A percentile compares a stretch with the other conserved stretches of the same genome.
phyloP scores from a whole-genome alignment of 2,113 vertebrate species.

The Embiotoca jacksoni region DNA sequence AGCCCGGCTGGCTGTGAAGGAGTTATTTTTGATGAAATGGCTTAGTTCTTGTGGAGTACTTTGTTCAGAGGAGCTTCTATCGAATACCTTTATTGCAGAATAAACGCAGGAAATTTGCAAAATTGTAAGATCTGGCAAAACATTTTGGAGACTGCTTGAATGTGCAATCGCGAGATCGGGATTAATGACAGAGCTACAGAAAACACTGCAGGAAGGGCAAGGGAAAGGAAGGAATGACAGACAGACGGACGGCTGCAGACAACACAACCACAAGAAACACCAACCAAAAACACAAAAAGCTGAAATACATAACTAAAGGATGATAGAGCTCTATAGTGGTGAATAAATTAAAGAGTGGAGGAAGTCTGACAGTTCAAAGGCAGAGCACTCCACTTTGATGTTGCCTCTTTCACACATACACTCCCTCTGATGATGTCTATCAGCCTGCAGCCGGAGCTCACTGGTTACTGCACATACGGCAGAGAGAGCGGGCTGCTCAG shows the following conservation, averaged over 20 bases:
- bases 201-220: constrained; percentile 37
- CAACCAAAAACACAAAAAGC: too few species aligned
- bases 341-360: constrained; percentile 72
- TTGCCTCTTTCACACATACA: constrained; percentile 25
- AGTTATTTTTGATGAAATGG: too few species aligned
- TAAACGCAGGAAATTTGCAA: too few species aligned
- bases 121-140: too few species aligned
- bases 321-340: constrained; percentile 38
- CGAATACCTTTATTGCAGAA: too few species aligned
- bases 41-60: too few species aligned
- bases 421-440: constrained; percentile 29
- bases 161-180: not conserved
- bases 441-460: constrained; percentile 45
- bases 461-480: constrained; percentile 24
- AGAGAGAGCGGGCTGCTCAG: not conserved
- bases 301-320: too few species aligned
- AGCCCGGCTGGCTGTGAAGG: too few species aligned
- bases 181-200: constrained; percentile 8
- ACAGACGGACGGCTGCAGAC: not conserved
- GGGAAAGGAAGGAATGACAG: constrained; percentile 5
- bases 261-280: too few species aligned
- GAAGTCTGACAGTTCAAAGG: constrained; percentile 80
- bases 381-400: constrained; percentile 72
- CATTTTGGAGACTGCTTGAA: too few species aligned
- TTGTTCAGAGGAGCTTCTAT: too few species aligned